phyloP scores from a whole-genome alignment of 1,140 invertebrate species.

The Notospermus geniculatus region DNA sequence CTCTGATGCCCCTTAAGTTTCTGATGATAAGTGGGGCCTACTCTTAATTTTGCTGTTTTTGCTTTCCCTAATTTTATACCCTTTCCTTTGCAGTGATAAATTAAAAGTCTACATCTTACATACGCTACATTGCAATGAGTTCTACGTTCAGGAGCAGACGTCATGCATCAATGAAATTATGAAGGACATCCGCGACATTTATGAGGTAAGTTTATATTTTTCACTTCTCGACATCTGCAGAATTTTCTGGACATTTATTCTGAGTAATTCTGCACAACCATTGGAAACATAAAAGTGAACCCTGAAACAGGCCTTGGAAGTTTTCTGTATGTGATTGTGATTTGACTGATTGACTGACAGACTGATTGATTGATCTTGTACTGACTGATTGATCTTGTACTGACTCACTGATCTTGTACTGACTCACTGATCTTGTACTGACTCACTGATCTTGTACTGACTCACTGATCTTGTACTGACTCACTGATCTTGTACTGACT shows the following conservation, averaged over 20 bases:
- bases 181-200: neutral
- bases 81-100: neutral
- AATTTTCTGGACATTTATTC: neutral
- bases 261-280: neutral
- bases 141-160: neutral
- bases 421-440: too few relatives aligned
- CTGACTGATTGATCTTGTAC: neutral
- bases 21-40: too few relatives aligned
- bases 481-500: too few relatives aligned
- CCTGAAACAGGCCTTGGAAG: neutral
- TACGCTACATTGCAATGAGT: neutral
- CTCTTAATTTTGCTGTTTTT: too few relatives aligned
- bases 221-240: neutral
- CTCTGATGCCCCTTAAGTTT: too few relatives aligned
- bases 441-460: too few relatives aligned
- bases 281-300: neutral
- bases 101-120: neutral
- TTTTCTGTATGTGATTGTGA: neutral
- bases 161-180: constrained; percentile 7
- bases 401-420: too few relatives aligned
- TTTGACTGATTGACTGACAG: neutral
- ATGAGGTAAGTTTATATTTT: constrained; percentile 8
- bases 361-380: too few relatives aligned
- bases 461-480: too few relatives aligned
- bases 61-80: neutral